Evolutionary conservation across 2,797 vertebrate genomes (phyloP), one percentile per base, ranked within the genome.

Genomic region (Sparus aurata): DNA sequence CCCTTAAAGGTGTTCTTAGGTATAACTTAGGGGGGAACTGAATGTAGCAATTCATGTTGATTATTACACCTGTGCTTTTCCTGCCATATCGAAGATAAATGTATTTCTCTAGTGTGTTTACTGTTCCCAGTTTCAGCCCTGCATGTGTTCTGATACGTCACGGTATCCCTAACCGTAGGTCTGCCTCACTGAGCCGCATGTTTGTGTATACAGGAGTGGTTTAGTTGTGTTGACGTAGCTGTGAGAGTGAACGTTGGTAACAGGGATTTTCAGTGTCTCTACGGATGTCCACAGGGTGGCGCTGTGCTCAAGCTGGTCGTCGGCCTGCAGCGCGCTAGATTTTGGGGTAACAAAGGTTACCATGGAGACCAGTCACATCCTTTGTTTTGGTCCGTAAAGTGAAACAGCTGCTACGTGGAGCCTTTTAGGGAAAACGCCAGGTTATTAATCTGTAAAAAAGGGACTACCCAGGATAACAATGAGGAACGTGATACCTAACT

Each of bases 301-400:
- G 18, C 87, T 91, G 65, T 73, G 11, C 13, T 78, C 69, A 20
- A 34, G 64, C 12, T 13, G 27, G 47, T n/a, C 2, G 3, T 10
- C 15, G 2, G 1, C 23, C 41, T 8, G 34, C 5, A 2, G 38
- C 34, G 9, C 34, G 55, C 43, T 30, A 6, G 25, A 45, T 83
- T 87, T 87, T 68, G 47, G 87, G 89, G 86, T 95, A 95, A 95
- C 93, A 95, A 95, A 95, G 93, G 94, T 94, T 95, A 92, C 95
- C 89, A 94, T 95, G 91, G 94, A 90, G 90, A 94, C 88, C 73
- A 57, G 70, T 80, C 79, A 23, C 83, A 89, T 91, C 88, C 90
- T 94, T 94, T 94, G 93, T 95, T 91, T 85, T 73, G 59, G 46
- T 27, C 72, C 67, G 30, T 41, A 60, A 68, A 78, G 52, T 53